Evolutionary conservation across 2,888 invertebrate genomes (phyloP).

Genomic region (Latrodectus elegans): DNA sequence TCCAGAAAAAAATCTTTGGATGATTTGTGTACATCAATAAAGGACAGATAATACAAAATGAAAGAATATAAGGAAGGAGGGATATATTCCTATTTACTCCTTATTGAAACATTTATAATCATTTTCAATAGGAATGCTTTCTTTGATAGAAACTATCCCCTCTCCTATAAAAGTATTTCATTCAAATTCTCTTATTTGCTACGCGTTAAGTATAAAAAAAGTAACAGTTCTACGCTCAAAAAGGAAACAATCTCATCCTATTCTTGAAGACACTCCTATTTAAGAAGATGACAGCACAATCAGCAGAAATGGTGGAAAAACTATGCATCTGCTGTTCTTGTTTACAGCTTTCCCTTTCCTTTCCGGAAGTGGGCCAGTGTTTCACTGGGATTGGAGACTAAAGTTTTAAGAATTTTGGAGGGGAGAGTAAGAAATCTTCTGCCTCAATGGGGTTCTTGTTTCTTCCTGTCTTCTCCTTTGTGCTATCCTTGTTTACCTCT

Average conservation of each 20-base stretch:
- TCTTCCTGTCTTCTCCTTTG: constrained; percentile 61
- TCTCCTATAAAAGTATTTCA: background rate
- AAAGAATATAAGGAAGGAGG: too few species aligned
- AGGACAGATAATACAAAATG: too few species aligned
- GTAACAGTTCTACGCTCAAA: background rate
- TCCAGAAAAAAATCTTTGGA: too few species aligned
- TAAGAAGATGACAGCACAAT: constrained; percentile 24
- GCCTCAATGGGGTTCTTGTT: constrained; percentile 54
- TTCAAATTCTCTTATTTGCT: background rate
- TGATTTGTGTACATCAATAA: too few species aligned
- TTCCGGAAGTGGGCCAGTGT: constrained; percentile 64
- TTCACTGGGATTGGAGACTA: constrained; percentile 18
- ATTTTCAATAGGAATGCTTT: too few species aligned
- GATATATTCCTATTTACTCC: too few species aligned
- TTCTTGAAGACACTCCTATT: background rate
- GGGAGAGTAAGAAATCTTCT: background rate
- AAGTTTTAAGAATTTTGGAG: background rate
- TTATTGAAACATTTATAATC: too few species aligned
- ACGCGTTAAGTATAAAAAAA: background rate
- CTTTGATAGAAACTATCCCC: too few species aligned
- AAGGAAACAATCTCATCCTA: background rate
- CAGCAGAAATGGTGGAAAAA: constrained; percentile 6
- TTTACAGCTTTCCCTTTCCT: constrained; percentile 67
- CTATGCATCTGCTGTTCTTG: constrained; percentile 59
- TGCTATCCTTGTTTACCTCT: constrained; percentile 62